Base-by-base conservation (phyloP, 2,888 invertebrate species). In the Synanthedon myopaeformis region DNA sequence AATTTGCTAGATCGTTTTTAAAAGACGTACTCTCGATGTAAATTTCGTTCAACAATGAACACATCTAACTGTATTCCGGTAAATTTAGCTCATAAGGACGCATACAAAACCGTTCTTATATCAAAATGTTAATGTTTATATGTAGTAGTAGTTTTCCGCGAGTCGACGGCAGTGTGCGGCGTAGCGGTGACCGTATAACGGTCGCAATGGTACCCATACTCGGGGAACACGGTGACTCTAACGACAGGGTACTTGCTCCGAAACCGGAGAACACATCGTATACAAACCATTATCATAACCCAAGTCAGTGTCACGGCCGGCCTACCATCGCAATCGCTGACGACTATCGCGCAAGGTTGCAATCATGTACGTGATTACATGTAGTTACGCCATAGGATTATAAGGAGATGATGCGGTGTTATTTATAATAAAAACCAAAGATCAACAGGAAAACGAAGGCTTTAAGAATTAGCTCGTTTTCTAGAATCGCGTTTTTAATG, bases 111-210 rank as follows among this genome's bases (percentile, higher is more conserved):
- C 57, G 58, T 58, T 58, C 56, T 59, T 55, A 57, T 57, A 58
- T 57, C 55, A 57, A 57, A 58, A 72, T 72, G 69, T 69, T 66
- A 70, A 69, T 66, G 71, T 71, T 73, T 70, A 66, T 72, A 71
- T 69, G 65, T 65, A 69, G 70, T 62, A 63, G 69, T 63, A 63
- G 66, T 74, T 76, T 73, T 72, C 70, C 65, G 63, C 59, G 61
- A 67, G 61, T 67, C 65, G 58, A 53, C 52, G 61, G 56, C 62
- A 63, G 65, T 66, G 68, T 59, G 63, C 65, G 67, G 70, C 70
- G 64, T 79, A 81, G 82, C 82, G 81, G 81, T 79, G 82, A 82
- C 82, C 76, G 80, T 69, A 72, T 84, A 84, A 84, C 85, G 84
- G 85, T 82, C 73, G 57, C 62, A 52, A 65, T 74, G 72, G 75